Percentiles rank a stretch among this genome's conserved stretches.
Evolutionary conservation across 2,797 vertebrate genomes (phyloP).

Genomic region (Pseudopleuronectes americanus): DNA sequence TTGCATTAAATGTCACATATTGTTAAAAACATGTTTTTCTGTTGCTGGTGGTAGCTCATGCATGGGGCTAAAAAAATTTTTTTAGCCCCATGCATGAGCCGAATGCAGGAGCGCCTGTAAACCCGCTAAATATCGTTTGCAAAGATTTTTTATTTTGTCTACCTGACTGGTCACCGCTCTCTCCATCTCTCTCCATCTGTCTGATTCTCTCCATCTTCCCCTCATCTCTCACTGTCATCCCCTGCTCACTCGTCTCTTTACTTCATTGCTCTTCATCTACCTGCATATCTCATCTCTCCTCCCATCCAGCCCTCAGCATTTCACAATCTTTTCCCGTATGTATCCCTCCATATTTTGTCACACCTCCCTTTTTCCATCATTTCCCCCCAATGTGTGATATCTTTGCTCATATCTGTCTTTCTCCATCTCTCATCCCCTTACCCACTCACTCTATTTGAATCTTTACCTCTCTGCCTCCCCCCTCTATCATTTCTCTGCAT

Average conservation of each 20-base stretch:
- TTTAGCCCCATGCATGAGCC: no score
- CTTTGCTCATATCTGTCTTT: slow-evolving; percentile 36
- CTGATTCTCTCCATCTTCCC: slow-evolving; percentile 49
- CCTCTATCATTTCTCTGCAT: slow-evolving; percentile 26
- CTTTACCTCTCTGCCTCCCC: slow-evolving; percentile 40
- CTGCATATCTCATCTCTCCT: slow-evolving; percentile 49
- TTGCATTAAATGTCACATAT: slow-evolving; percentile 24
- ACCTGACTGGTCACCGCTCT: slow-evolving; percentile 59
- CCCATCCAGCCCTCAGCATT: slow-evolving; percentile 29
- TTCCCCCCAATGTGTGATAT: slow-evolving; percentile 51
- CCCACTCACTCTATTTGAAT: slow-evolving; percentile 52
- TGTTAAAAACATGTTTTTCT: slow-evolving; percentile 10
- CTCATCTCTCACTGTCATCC: slow-evolving; percentile 60
- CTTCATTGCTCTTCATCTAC: slow-evolving; percentile 70
- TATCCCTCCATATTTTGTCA: slow-evolving; percentile 44
- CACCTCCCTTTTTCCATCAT: slow-evolving; percentile 56
- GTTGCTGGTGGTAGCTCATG: not conserved
- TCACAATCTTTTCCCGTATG: slow-evolving; percentile 38
- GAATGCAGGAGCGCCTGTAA: slow-evolving; percentile 19
- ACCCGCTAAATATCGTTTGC: slow-evolving; percentile 41
- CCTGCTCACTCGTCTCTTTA: slow-evolving; percentile 66
- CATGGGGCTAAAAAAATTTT: not conserved
- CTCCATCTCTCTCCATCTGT: slow-evolving; percentile 48
- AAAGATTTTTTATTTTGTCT: slow-evolving; percentile 58
- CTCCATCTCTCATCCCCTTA: slow-evolving; percentile 47